These are phyloP conservation scores for Thunnus maccoyii DNA, from an alignment of 2,113 vertebrate species.

Conservation along the genomic window DNA sequence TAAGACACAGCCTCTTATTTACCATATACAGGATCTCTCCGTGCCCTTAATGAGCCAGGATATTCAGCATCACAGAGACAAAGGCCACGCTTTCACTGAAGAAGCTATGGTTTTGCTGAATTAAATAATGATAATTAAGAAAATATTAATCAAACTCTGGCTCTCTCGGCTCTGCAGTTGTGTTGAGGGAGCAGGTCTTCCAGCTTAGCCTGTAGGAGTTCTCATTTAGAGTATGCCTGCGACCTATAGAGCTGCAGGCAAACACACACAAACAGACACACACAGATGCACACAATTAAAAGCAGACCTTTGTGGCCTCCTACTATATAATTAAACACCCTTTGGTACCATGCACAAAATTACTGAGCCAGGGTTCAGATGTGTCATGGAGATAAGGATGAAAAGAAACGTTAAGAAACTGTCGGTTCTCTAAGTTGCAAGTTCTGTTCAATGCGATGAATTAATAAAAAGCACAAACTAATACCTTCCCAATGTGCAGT, in stretches of 20 bases:
- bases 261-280: slow-evolving; percentile 59
- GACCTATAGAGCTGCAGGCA: slow-evolving; percentile 76
- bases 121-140: slow-evolving; percentile 86
- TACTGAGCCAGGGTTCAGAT: slow-evolving; percentile 69
- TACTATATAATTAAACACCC: slow-evolving; percentile 86
- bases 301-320: slow-evolving; percentile 76
- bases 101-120: slow-evolving; percentile 68
- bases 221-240: slow-evolving; percentile 75
- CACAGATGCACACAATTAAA: slow-evolving; percentile 78
- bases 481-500: slow-evolving; percentile 75
- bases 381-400: slow-evolving; percentile 65
- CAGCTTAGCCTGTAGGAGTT: slow-evolving; percentile 84
- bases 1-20: slow-evolving; percentile 78
- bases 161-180: slow-evolving; percentile 63
- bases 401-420: slow-evolving; percentile 54
- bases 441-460: slow-evolving; percentile 71
- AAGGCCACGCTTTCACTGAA: slow-evolving; percentile 63
- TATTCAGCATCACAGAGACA: slow-evolving; percentile 70
- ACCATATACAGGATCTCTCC: slow-evolving; percentile 79
- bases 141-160: slow-evolving; percentile 84
- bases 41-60: slow-evolving; percentile 77
- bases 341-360: slow-evolving; percentile 68
- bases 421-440: slow-evolving; percentile 52
- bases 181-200: slow-evolving; percentile 74
- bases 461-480: slow-evolving; percentile 82